Conservation (phyloP, 1,140 invertebrate genomes). For the Maconellicoccus hirsutus region DNA sequence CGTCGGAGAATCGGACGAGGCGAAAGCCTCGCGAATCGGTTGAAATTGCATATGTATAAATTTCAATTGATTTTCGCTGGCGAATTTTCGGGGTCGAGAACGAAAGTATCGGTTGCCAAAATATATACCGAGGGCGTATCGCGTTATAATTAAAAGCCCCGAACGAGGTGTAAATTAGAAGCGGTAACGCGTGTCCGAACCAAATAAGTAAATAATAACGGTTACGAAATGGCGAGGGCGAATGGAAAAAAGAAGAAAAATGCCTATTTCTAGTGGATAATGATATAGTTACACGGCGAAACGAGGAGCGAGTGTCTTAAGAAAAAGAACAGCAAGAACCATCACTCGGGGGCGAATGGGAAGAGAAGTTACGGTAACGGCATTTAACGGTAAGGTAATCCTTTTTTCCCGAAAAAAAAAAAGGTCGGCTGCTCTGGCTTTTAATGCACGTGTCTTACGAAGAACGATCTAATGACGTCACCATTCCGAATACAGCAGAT, state of each 20-base stretch:
- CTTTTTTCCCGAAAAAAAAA: conserved; percentile 7
- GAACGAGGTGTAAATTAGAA: background rate
- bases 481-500: conserved; percentile 13
- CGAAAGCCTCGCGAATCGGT: background rate
- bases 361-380: conserved; percentile 2
- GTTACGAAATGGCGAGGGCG: no score
- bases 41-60: background rate
- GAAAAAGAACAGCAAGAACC: conserved; percentile 11
- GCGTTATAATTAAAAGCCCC: background rate
- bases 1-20: no score
- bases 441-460: conserved; percentile 20
- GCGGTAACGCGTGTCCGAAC: background rate
- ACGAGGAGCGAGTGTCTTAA: background rate
- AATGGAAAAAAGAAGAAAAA: background rate
- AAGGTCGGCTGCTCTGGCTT: conserved; percentile 17
- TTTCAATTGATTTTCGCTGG: background rate
- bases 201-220: conserved; percentile 5
- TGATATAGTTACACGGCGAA: background rate
- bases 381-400: conserved; percentile 8
- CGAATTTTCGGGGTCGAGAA: no score
- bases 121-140: no score
- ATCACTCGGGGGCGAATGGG: background rate
- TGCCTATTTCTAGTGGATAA: background rate
- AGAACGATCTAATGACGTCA: conserved; percentile 20
- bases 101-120: no score